A percentile compares a stretch with the other conserved stretches of the same genome.
phyloP scores from a whole-genome alignment of 2,888 invertebrate genomes.

The Molorchus minor region DNA sequence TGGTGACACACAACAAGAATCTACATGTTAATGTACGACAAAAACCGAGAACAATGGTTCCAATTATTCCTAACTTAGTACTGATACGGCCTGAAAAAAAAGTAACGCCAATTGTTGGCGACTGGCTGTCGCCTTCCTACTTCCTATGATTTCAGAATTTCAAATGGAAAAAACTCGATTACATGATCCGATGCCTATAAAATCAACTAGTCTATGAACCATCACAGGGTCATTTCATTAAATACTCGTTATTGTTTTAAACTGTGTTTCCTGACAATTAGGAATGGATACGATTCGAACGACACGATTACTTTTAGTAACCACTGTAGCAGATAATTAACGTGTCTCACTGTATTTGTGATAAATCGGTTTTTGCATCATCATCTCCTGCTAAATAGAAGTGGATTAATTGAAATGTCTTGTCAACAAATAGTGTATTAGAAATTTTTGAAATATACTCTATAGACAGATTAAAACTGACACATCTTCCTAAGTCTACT shows the following conservation, averaged over 20 bases:
- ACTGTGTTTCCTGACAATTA: slow-evolving; percentile 24
- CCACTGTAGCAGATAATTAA: not conserved
- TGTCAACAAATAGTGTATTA: too few species aligned
- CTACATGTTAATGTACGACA: too few species aligned
- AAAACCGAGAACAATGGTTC: too few species aligned
- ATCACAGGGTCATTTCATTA: slow-evolving; percentile 23
- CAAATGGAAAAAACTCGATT: slow-evolving; percentile 4
- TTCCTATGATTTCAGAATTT: slow-evolving; percentile 18
- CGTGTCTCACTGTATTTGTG: not conserved
- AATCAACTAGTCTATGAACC: slow-evolving; percentile 19
- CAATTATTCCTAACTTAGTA: too few species aligned
- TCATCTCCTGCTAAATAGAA: not conserved
- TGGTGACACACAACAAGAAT: too few species aligned
- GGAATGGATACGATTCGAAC: not conserved
- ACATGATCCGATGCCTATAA: slow-evolving; percentile 12
- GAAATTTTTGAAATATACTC: too few species aligned
- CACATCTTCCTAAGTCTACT: too few species aligned
- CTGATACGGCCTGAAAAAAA: too few species aligned
- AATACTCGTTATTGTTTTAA: slow-evolving; percentile 22
- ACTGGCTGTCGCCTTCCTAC: slow-evolving; percentile 21
- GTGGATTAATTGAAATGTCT: too few species aligned
- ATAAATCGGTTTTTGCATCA: not conserved
- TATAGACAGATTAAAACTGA: too few species aligned
- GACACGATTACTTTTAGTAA: slow-evolving; percentile 3
- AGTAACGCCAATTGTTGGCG: slow-evolving; percentile 9